A percentile compares a stretch with the other conserved stretches of the same genome.
phyloP scores from a whole-genome alignment of 92 coral and sea anemone genomes.

The Epizoanthus illoricatus region DNA sequence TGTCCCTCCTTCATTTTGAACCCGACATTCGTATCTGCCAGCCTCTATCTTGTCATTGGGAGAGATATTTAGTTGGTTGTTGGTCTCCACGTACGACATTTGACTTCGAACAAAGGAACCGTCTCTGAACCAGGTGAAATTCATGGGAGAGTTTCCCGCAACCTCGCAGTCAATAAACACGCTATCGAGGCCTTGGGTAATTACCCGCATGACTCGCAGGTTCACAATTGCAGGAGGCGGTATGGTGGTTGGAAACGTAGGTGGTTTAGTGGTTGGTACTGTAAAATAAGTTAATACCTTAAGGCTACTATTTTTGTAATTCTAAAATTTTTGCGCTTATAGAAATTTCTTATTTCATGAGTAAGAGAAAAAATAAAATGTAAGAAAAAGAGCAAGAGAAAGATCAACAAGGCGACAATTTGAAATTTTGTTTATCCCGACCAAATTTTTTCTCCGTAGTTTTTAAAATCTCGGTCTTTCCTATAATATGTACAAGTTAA shows the following conservation, averaged over 20 bases:
- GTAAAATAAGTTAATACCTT: neutral
- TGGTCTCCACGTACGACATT: neutral
- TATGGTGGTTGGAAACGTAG: neutral
- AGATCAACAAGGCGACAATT: too few species aligned
- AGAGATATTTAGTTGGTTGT: neutral
- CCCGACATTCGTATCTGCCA: neutral
- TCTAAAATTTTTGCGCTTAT: too few species aligned
- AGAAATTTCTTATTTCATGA: too few species aligned
- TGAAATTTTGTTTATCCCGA: too few species aligned
- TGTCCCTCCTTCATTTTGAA: neutral
- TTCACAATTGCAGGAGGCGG: conserved; percentile 3
- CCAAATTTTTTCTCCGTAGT: too few species aligned
- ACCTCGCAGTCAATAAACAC: conserved; percentile 12
- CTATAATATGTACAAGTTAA: too few species aligned
- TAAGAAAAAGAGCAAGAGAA: too few species aligned
- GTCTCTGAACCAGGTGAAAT: conserved; percentile 18
- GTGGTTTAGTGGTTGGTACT: neutral
- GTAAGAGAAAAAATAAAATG: too few species aligned
- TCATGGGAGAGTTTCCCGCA: neutral
- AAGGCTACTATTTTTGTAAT: too few species aligned
- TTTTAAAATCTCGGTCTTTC: too few species aligned
- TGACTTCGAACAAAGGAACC: neutral
- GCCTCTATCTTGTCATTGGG: neutral
- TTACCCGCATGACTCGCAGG: neutral
- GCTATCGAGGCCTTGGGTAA: neutral